Conservation (phyloP, 2,113 vertebrate species). For the Catagonus wagneri region DNA sequence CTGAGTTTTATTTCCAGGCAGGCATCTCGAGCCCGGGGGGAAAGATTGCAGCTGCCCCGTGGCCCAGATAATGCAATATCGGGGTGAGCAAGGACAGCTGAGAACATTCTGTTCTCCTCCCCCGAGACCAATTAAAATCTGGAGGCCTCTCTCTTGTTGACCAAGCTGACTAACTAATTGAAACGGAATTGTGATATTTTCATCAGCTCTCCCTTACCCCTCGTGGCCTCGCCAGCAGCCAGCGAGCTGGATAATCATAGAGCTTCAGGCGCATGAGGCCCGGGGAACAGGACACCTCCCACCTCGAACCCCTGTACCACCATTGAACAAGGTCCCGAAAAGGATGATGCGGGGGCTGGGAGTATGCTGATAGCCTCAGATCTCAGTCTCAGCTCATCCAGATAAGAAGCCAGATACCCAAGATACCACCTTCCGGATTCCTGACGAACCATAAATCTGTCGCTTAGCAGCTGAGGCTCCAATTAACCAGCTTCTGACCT, state of each 20-base stretch:
- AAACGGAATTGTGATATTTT: conserved; percentile 69
- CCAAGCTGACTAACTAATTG: conserved; percentile 81
- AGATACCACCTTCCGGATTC: conserved; percentile 73
- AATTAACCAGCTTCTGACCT: neutral
- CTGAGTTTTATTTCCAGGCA: conserved; percentile 74
- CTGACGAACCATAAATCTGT: conserved; percentile 62
- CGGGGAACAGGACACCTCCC: rapidly evolving
- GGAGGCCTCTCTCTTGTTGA: conserved; percentile 73
- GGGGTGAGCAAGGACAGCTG: conserved; percentile 77
- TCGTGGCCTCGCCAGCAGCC: neutral
- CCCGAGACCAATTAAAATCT: conserved; percentile 75
- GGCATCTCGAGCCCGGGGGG: conserved; percentile 72
- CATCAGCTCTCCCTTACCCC: conserved; percentile 53
- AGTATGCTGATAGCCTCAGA: neutral
- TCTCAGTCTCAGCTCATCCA: neutral
- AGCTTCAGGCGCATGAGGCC: neutral
- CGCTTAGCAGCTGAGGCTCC: neutral
- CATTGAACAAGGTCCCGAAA: neutral
- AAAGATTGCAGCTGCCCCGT: conserved; percentile 73
- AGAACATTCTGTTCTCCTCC: conserved; percentile 84
- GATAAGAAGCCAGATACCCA: conserved; percentile 55
- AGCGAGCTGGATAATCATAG: neutral
- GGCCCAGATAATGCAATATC: conserved; percentile 80
- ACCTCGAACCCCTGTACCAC: neutral
- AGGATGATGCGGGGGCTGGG: conserved; percentile 45